These are phyloP conservation scores for Tachina fera DNA, from an alignment of 2,888 invertebrate genomes.

Conservation along the genomic window DNA sequence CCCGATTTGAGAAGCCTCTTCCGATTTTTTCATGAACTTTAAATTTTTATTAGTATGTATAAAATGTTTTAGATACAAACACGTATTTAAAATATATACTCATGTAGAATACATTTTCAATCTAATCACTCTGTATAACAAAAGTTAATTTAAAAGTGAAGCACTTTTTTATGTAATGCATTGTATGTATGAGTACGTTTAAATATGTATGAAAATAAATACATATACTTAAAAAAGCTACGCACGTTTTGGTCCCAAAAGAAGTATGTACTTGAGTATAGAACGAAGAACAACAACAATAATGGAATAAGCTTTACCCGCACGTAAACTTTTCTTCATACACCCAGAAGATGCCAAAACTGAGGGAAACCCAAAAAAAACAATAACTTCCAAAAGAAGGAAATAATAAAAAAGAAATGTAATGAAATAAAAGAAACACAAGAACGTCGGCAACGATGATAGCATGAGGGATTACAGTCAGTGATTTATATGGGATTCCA, in stretches of 20 bases:
- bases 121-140: slow-evolving; percentile 39
- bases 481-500: slow-evolving; percentile 84
- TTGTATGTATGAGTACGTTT: slow-evolving; percentile 2
- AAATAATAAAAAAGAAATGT: slow-evolving; percentile 19
- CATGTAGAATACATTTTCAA: slow-evolving; percentile 10
- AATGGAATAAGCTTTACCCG: slow-evolving; percentile 58
- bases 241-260: slow-evolving; percentile 67
- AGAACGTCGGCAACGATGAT: slow-evolving; percentile 78
- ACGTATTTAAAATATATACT: too few relatives aligned
- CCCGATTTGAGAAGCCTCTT: too few relatives aligned
- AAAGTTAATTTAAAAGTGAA: slow-evolving; percentile 44
- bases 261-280: slow-evolving; percentile 51
- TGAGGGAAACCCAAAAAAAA: slow-evolving; percentile 58
- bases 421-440: slow-evolving; percentile 54
- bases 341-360: slow-evolving; percentile 65
- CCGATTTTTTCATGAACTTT: too few relatives aligned
- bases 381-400: slow-evolving; percentile 39
- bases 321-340: slow-evolving; percentile 59
- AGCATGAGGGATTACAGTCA: slow-evolving; percentile 84
- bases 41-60: too few relatives aligned
- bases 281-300: slow-evolving; percentile 46
- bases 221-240: slow-evolving; percentile 58
- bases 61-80: not conserved
- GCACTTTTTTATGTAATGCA: slow-evolving; percentile 4
- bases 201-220: slow-evolving; percentile 9